phyloP scores from a whole-genome alignment of 2,888 invertebrate species.

The Caenorhabditis plicata region DNA sequence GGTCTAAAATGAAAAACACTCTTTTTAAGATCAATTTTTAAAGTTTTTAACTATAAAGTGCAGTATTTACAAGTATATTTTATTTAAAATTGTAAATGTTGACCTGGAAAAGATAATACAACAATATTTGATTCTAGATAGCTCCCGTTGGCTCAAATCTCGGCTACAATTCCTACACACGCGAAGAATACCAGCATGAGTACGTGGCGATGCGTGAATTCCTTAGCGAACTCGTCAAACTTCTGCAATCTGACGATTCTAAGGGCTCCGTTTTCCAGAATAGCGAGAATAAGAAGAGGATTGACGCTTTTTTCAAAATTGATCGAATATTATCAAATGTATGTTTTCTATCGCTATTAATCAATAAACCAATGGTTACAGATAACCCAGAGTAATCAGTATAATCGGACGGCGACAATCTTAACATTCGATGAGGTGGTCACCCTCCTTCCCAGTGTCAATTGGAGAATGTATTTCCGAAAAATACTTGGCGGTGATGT shows the following conservation, averaged over 20 bases:
- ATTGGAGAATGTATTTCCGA: not conserved
- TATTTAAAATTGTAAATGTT: too few relatives aligned
- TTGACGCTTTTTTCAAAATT: slow-evolving; percentile 4
- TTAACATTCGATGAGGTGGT: not conserved
- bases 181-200: slow-evolving; percentile 1
- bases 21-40: too few relatives aligned
- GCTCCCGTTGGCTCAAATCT: not conserved
- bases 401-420: not conserved
- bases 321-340: not conserved
- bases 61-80: too few relatives aligned
- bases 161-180: slow-evolving; percentile 1
- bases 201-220: slow-evolving; percentile 4
- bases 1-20: too few relatives aligned
- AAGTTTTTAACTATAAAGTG: too few relatives aligned
- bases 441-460: not conserved
- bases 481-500: too few relatives aligned
- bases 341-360: too few relatives aligned
- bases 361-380: too few relatives aligned
- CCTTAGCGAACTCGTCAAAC: slow-evolving; percentile 1
- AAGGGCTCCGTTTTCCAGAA: not conserved
- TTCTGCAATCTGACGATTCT: slow-evolving; percentile 1
- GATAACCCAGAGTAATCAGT: not conserved
- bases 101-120: too few relatives aligned
- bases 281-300: not conserved
- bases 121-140: not conserved